Evolutionary conservation across 2,888 invertebrate genomes (phyloP), one percentile per base, ranked within the genome.

Genomic region (Sarcophaga subvicina): DNA sequence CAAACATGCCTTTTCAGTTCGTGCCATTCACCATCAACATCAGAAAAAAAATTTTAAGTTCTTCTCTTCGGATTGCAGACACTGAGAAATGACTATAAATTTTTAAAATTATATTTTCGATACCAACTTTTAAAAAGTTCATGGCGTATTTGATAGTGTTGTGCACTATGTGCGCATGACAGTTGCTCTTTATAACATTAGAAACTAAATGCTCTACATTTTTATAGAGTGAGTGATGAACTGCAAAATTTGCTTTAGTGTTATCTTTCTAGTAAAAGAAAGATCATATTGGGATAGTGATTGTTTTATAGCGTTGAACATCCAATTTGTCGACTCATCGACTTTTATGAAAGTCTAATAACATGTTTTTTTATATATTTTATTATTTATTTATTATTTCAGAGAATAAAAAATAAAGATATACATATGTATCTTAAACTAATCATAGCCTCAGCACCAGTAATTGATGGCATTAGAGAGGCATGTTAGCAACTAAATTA

Each of bases 71-170:
- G 22, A 59, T 22, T 17, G 25, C 59, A 71, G 49, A 45, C 47
- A 49, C 49, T 70, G 25, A 49, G 49, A 70, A 70, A 70, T 69
- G 20, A 70, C 49, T 49, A 70, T 70, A 71, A 54, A 59, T 71
- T 71, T 71, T 71, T 17, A 71, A 71, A 71, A 71, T 71, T 20
- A 71, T 54, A 71, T 71, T 71, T 71, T 71, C 69, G 12, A 69
- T 69, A 12, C 54, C 69, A 69, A 49, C 47, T 49, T 47, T 49
- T 69, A 49, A 69, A 69, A 49, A 69, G 49, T 49, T 69, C 69
- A 69, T 69, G 49, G 69, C 69, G 49, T 69, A 47, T 69, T 69
- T 69, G 3, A 49, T 25, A 49, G 47, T 49, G 49, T 69, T 69
- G 22, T 69, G 69, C 45, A 69, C 69, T 54, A 69, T 69, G 49